Conservation (phyloP, 2,888 invertebrate species). For the Luperina nickerlii region DNA sequence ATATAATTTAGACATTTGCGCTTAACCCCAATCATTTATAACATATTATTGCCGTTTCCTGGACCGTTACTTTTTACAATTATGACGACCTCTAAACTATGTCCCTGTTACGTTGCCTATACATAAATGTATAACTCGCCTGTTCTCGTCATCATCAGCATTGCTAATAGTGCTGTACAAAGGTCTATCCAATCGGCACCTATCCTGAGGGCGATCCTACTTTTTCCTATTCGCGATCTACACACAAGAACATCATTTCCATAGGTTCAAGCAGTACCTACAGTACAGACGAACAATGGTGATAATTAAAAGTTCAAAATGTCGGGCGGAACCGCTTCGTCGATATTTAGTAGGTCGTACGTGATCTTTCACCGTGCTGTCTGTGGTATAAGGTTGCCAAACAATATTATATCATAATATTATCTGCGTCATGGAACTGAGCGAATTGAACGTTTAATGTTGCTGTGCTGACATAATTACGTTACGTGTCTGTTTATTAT, state of each 20-base stretch:
- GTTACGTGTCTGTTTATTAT: slow-evolving; percentile 7
- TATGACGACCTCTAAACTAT: background rate
- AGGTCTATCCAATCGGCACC: background rate
- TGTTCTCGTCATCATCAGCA: background rate
- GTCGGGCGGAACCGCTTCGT: slow-evolving; percentile 42
- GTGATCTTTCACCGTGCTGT: slow-evolving; percentile 66
- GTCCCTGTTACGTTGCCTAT: background rate
- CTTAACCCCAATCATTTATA: background rate
- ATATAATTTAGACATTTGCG: background rate
- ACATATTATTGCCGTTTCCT: background rate
- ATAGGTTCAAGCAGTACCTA: background rate
- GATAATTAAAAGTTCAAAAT: slow-evolving; percentile 56
- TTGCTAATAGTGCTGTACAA: background rate
- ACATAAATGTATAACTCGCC: background rate
- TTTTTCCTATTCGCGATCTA: background rate
- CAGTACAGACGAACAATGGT: slow-evolving; percentile 32
- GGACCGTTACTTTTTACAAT: background rate
- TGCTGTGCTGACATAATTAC: slow-evolving; percentile 28
- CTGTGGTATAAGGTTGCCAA: slow-evolving; percentile 56
- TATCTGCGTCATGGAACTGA: slow-evolving; percentile 41
- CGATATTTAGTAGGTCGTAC: slow-evolving; percentile 68
- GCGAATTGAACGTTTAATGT: slow-evolving; percentile 27
- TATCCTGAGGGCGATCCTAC: background rate
- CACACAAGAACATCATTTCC: background rate
- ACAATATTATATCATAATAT: slow-evolving; percentile 50